Evolutionary conservation across 2,797 vertebrate genomes (phyloP).

Genomic region (Avahi laniger): DNA sequence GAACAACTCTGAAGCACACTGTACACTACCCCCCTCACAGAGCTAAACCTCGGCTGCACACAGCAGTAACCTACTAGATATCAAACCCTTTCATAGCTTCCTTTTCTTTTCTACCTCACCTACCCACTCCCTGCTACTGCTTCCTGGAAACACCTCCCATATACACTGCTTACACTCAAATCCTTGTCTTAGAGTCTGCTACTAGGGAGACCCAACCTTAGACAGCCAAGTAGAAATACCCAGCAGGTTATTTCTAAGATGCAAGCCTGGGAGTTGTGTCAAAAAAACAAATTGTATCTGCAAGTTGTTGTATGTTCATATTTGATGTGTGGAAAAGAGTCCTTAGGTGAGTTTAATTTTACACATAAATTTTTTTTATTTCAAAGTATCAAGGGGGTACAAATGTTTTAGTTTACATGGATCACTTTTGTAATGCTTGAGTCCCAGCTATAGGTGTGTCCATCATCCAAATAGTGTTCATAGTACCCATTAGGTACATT

Average conservation of each 20-base stretch:
- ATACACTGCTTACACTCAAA: not conserved
- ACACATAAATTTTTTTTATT: not conserved
- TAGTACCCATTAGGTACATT: not conserved
- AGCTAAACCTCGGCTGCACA: not conserved
- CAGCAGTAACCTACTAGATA: not conserved
- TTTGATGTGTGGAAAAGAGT: not conserved
- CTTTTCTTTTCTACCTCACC: not conserved
- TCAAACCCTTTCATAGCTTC: not conserved
- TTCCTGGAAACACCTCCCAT: not conserved
- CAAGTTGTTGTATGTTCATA: not conserved
- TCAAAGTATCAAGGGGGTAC: not conserved
- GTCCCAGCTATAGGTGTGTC: not conserved
- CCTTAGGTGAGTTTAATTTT: not conserved
- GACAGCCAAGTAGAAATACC: not conserved
- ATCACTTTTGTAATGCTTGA: not conserved
- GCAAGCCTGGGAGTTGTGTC: not conserved
- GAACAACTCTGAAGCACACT: not conserved
- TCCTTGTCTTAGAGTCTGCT: not conserved
- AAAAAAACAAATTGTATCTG: not conserved
- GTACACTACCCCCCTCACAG: accelerated
- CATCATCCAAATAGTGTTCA: not conserved
- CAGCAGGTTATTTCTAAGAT: not conserved
- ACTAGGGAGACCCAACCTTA: not conserved
- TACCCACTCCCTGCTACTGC: not conserved
- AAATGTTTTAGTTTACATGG: not conserved